Evolutionary conservation across 2,113 vertebrate species (phyloP).

Genomic region (Chroicocephalus ridibundus): DNA sequence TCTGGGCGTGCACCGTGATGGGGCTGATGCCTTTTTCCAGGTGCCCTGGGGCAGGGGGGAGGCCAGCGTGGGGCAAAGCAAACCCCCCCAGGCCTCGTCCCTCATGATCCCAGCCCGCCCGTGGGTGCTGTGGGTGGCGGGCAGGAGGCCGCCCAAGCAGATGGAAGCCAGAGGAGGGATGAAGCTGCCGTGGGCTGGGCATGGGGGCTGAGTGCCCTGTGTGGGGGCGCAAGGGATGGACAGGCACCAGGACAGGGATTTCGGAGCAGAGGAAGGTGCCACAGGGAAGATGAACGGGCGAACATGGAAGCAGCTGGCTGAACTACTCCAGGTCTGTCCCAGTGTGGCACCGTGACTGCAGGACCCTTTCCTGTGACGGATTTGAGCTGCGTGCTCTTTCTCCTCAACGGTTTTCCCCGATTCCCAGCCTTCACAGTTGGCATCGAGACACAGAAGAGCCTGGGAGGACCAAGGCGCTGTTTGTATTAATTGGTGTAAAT

Average conservation of each 20-base stretch:
- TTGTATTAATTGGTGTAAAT: not conserved
- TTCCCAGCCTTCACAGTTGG: not conserved
- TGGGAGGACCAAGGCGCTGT: not conserved
- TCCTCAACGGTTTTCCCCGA: not conserved
- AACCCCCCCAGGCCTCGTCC: not conserved
- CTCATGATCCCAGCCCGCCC: not conserved
- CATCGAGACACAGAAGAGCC: not conserved
- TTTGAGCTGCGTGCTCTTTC: not conserved
- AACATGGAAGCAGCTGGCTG: not conserved
- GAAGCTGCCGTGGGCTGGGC: not conserved
- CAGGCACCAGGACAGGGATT: not conserved
- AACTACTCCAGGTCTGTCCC: not conserved
- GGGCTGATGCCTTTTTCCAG: not conserved
- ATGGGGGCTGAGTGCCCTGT: too few species aligned
- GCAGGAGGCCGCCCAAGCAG: not conserved
- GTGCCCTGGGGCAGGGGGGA: not conserved
- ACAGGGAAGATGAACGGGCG: not conserved
- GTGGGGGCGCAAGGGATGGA: too few species aligned
- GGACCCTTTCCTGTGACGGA: not conserved
- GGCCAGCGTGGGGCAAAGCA: not conserved
- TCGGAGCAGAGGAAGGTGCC: not conserved
- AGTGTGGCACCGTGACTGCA: not conserved
- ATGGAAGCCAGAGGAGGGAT: not conserved
- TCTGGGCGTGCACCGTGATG: not conserved
- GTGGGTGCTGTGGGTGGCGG: not conserved